Base-by-base conservation (phyloP, 2,797 vertebrate genomes). In the Etheostoma nigrum region DNA sequence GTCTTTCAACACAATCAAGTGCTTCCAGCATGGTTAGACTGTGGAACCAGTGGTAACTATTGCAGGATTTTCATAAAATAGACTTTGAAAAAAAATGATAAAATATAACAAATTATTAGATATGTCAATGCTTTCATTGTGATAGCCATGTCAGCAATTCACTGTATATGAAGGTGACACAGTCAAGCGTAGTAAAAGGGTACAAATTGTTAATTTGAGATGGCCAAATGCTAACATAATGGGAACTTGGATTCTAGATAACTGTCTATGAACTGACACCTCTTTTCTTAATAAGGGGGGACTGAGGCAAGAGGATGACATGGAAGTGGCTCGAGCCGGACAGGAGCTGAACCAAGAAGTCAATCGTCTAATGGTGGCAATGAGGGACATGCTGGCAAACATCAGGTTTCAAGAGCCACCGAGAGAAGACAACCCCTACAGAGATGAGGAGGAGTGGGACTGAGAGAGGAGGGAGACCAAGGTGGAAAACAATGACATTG, bases 351-450 rank as follows among this genome's bases (percentile, higher is more conserved):
- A 98, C 94, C 97, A 98, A 77, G 98, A 98, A 76, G 95, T 99
- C 75, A 98, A 99, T 88, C 93, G 97, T 72, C 95, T 99, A 12
- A 99, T 99, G 98, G 96, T 96, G 47, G 98, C 98, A 11, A 97
- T 99, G 95, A 95, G 97, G 21, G 98, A 99, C 94, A 98, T 99
- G 97, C 93, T 99, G 94, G 98, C 97, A 33, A 99, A 99, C 92
- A 99, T 99, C 91, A 96, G 96, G 87, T 98, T 99, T 86, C 97
- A 97, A 72, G 98, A 99, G 78, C 97, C 96, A 0, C 97, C 96
- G 0, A 94, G 90, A 1, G 97, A 99, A 0, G 97, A 99, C 89
- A 95, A 97, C 86, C 95, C 95, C 0, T 96, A 98, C 81, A 95
- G 94, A 23, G 96, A 97, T 0, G 97, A 96, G 1, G 94, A 98